These are phyloP conservation scores for Rhinopithecus roxellana DNA, from an alignment of 2,113 vertebrate genomes.

Conservation along the genomic window DNA sequence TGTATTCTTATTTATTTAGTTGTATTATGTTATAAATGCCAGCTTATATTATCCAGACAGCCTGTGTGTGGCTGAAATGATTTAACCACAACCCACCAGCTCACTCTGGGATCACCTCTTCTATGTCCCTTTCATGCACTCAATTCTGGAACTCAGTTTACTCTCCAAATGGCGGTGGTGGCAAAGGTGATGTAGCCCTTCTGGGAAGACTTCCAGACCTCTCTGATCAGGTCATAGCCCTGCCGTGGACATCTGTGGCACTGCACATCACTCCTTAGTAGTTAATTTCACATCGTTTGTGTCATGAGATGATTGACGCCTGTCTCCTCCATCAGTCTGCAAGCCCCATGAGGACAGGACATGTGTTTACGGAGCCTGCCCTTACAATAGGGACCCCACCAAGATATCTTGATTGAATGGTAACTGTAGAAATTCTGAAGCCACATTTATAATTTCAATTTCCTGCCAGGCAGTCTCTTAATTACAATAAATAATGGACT, in stretches of 20 bases:
- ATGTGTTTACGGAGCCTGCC: fast-evolving
- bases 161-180: fast-evolving
- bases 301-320: neutral
- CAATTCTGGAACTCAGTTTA: neutral
- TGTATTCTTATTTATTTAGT: neutral
- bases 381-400: neutral
- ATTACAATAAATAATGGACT: neutral
- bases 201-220: neutral
- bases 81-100: fast-evolving
- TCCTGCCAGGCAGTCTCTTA: neutral
- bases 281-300: neutral
- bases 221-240: neutral
- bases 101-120: neutral
- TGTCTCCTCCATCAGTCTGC: too few relatives aligned
- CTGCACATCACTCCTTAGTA: fast-evolving
- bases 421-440: neutral
- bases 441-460: neutral
- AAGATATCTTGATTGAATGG: neutral
- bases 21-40: neutral
- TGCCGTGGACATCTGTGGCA: neutral
- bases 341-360: too few relatives aligned
- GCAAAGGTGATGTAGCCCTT: too few relatives aligned
- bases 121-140: fast-evolving
- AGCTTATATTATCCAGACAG: neutral
- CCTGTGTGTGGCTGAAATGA: fast-evolving